Base-by-base conservation (phyloP, 2,888 invertebrate genomes). In the Sipunculus nudus region DNA sequence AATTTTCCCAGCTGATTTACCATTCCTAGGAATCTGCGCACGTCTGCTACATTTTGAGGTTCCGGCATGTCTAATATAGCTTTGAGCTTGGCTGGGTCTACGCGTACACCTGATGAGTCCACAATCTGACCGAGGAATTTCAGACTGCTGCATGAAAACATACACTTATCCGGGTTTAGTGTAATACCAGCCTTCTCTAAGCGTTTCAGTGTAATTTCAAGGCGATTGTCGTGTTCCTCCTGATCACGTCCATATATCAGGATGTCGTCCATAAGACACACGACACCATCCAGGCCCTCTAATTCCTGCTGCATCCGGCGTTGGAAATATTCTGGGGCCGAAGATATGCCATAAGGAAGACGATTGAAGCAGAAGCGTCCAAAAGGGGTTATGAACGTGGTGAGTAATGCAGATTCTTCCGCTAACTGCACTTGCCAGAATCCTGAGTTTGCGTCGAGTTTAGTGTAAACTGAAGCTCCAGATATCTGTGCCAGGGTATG, bases 251-350 rank as follows among this genome's bases (percentile, higher is more conserved):
- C 78, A 68, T 49, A 71, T 16, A 81, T 59, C 8, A 77, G 46
- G 43, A 84, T 77, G 64, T 81, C 79, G 65, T 80, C 82, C 45
- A 75, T 77, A 53, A 71, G 75, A 46, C 75, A 78, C 21, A 78
- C 52, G 5, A 68, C 71, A 0, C 79, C 79, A 32, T 77, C 70
- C 28, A 77, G 79, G 6, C 66, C 65, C 28, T 55, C 31, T 3
- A 84, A 41, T 16, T 82, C 71, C 63, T 71, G 65, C 59, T 80
- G 80, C 59, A 85, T 60, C 3, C 74, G 73, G 73, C 83, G 82
- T 68, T 84, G 80, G 56, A 81, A 84, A 16, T 79, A 69, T 70
- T 84, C 84, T 0, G 81, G 80, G 4, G 85, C 85, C 49, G 80
- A 81, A 1, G 53, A 57, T 6, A 76, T 69, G 25, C 76, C 73